Base-by-base conservation (phyloP, 2,888 invertebrate species). In the Tholera decimalis region DNA sequence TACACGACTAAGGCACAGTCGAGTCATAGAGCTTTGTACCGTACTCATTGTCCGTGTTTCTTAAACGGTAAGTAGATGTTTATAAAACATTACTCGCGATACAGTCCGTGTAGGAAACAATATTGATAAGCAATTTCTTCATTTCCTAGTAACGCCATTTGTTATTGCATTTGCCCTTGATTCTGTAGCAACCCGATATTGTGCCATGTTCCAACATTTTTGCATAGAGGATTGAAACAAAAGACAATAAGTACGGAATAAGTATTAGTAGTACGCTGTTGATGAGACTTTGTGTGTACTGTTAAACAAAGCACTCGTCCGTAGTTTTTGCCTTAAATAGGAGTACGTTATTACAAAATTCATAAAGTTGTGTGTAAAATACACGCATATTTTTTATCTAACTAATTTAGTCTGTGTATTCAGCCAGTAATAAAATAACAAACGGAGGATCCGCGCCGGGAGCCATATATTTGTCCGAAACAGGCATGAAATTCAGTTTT, bases 401-500 rank as follows among this genome's bases (percentile, higher is more conserved):
- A 66, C 57, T 57, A 55, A 66, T 69, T 71, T 69, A 55, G 62
- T 56, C 64, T 43, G 57, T 70, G 47, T 77, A 72, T 70, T 67
- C 63, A 57, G 43, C 54, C 66, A 59, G 69, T 33, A 69, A 74
- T 67, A 73, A 80, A 77, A 69, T 72, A 62, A 72, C 58, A 56
- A 41, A 68, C 39, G 37, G 3, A 64, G 51, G 59, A 63, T 65
- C 55, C 55, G 62, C 57, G 30, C 46, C 50, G 53, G 43, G 46
- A 43, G 60, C 64, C 51, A 72, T 79, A 79, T 71, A 70, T 83
- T 67, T 83, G 84, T 86, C 85, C 63, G 73, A 81, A 83, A 82
- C 84, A 87, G 87, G 83, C 85, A 80, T 86, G 85, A 88, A 82
- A 88, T 88, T 89, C 85, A 82, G 69, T 84, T 88, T 89, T 85